phyloP scores from a whole-genome alignment of 1,140 invertebrate genomes.

The Cyclina sinensis region DNA sequence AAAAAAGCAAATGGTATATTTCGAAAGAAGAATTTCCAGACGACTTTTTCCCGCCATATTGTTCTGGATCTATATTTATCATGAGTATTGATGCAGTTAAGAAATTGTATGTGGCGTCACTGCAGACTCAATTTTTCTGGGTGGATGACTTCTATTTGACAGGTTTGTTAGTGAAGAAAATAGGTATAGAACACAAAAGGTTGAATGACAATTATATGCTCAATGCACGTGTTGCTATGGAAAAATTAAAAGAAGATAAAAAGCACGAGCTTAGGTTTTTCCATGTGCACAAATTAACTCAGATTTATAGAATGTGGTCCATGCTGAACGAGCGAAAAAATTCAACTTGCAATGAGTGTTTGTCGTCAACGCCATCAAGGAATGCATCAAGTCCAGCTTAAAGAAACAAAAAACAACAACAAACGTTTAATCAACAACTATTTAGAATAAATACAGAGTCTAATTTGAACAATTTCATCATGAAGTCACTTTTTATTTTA shows the following conservation, averaged over 20 bases:
- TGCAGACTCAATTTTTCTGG: conserved; percentile 80
- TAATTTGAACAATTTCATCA: too few relatives aligned
- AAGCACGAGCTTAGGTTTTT: conserved; percentile 59
- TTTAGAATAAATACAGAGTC: too few relatives aligned
- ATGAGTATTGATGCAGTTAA: conserved; percentile 82
- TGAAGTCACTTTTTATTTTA: too few relatives aligned
- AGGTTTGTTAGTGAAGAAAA: conserved; percentile 76
- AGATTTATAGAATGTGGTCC: conserved; percentile 51
- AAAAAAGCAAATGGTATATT: conserved; percentile 84
- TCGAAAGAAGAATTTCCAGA: conserved; percentile 80
- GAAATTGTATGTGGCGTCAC: conserved; percentile 77
- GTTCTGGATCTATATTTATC: conserved; percentile 84
- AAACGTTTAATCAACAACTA: too few relatives aligned
- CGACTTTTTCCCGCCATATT: conserved; percentile 84
- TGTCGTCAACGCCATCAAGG: not conserved
- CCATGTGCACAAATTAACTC: conserved; percentile 53
- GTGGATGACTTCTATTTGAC: conserved; percentile 85
- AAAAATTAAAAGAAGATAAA: conserved; percentile 59
- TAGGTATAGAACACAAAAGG: conserved; percentile 67
- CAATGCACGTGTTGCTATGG: conserved; percentile 49
- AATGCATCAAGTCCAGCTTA: not conserved
- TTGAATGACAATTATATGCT: conserved; percentile 65
- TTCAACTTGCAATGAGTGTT: conserved; percentile 42
- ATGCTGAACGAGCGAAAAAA: conserved; percentile 22
- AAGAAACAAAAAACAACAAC: too few relatives aligned